Evolutionary conservation across 1,140 invertebrate genomes (phyloP), one percentile per base, ranked within the genome.

Genomic region (Halyomorpha halys): DNA sequence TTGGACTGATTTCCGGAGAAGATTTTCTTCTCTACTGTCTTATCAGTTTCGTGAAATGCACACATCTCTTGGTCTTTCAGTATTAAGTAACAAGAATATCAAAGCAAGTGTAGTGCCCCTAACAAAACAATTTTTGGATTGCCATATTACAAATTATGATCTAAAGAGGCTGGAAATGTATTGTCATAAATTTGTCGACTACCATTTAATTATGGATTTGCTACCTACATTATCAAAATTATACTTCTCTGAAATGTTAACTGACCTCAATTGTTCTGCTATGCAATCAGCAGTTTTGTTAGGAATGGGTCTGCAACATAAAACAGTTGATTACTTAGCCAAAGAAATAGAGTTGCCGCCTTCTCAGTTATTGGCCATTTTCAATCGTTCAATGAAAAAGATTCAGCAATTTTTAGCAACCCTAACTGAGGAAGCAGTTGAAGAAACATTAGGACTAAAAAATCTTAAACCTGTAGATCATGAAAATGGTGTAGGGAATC

Each of bases 121-220:
- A 53, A 78, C 76, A 2, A 82, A 80, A 70, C 66, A 79, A 13
- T 81, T 86, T 66, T 77, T 97, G 44, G 81, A 87, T 64, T 75
- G 83, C 0, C 79, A 87, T 68, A 79, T 98, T 23, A 86, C 87
- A 1, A 83, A 83, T 0, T 91, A 94, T 70, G 95, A 98, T 75
- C 71, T 98, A 39, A 86, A 89, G 73, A 78, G 95, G 18, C 75
- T 99, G 47, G 90, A 97, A 75, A 81, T 89, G 68, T 99, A 98
- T 75, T 83, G 87, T 21, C 85, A 89, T 60, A 98, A 98, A 76
- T 85, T 97, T 78, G 89, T 86, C 3, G 96, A 99, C 76, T 92
- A 96, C 78, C 87, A 96, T 70, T 80, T 97, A 4, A 88, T 99
- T 18, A 84, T 90, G 68, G 95, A 98, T 77, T 76, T 98, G n/a